These are phyloP conservation scores for Drosophila siamana DNA, from an alignment of 2,888 invertebrate genomes.

Conservation along the genomic window DNA sequence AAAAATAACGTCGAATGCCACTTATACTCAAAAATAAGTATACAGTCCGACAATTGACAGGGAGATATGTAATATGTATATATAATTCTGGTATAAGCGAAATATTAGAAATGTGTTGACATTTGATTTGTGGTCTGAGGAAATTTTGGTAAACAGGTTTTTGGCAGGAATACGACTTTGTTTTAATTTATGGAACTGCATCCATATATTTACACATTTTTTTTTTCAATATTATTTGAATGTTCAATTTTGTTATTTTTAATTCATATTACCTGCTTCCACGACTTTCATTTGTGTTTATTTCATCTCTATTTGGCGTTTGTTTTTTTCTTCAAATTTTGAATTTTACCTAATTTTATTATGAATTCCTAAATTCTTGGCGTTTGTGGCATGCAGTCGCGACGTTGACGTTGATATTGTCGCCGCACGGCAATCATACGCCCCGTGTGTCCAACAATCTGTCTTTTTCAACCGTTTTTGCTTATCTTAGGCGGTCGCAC, in stretches of 20 bases:
- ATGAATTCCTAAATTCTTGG: constrained; percentile 1
- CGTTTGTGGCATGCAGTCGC: constrained; percentile 7
- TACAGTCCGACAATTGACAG: constrained; percentile 16
- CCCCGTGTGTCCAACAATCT: constrained; percentile 42
- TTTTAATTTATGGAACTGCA: constrained; percentile 22
- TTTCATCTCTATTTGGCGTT: background rate
- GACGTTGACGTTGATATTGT: background rate
- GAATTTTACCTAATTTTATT: constrained; percentile 11
- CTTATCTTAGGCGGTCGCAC: constrained; percentile 57
- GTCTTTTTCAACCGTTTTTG: constrained; percentile 51
- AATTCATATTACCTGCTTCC: constrained; percentile 17
- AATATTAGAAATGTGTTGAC: constrained; percentile 27
- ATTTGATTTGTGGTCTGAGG: constrained; percentile 21
- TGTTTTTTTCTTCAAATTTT: too few relatives aligned
- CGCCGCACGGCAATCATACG: constrained; percentile 34
- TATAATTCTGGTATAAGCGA: background rate
- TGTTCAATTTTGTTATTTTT: constrained; percentile 8
- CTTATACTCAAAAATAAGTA: background rate
- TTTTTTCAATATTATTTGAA: too few relatives aligned
- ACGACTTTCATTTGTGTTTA: constrained; percentile 7
- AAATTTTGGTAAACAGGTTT: constrained; percentile 13
- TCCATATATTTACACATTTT: background rate
- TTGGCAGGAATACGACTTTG: constrained; percentile 6
- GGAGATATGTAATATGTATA: constrained; percentile 1
- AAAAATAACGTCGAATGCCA: constrained; percentile 8